These are phyloP conservation scores for Clinocottus analis DNA, from an alignment of 2,113 vertebrate genomes.

Conservation along the genomic window DNA sequence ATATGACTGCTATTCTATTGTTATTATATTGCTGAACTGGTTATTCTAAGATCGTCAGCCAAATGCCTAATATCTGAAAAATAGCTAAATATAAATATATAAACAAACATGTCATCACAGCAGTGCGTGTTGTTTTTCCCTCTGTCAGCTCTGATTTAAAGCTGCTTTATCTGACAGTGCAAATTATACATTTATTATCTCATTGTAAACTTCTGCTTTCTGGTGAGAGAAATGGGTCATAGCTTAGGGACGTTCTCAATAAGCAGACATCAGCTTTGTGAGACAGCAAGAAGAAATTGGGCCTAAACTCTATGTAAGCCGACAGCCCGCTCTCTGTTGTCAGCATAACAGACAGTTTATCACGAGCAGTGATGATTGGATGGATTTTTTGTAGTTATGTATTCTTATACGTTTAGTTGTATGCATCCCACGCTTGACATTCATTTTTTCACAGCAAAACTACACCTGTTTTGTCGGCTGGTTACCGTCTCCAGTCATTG, in stretches of 20 bases:
- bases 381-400: background rate
- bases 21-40: background rate
- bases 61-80: constrained; percentile 1
- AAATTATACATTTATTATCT: constrained; percentile 37
- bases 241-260: constrained; percentile 43
- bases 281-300: constrained; percentile 47
- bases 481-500: constrained; percentile 22
- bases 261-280: constrained; percentile 49
- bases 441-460: constrained; percentile 23
- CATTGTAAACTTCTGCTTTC: constrained; percentile 36
- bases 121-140: constrained; percentile 4
- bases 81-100: constrained; percentile 3
- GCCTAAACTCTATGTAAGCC: constrained; percentile 28
- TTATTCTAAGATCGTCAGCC: background rate
- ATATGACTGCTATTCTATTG: background rate
- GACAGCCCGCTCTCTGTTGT: constrained; percentile 43
- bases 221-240: constrained; percentile 39
- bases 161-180: constrained; percentile 18
- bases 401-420: background rate
- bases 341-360: constrained; percentile 33
- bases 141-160: constrained; percentile 27
- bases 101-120: constrained; percentile 3
- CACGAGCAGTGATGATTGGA: constrained; percentile 3
- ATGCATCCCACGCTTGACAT: background rate
- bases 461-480: constrained; percentile 43